Evolutionary conservation across 2,888 invertebrate species (phyloP).

Genomic region (Ectemnius continuus): DNA sequence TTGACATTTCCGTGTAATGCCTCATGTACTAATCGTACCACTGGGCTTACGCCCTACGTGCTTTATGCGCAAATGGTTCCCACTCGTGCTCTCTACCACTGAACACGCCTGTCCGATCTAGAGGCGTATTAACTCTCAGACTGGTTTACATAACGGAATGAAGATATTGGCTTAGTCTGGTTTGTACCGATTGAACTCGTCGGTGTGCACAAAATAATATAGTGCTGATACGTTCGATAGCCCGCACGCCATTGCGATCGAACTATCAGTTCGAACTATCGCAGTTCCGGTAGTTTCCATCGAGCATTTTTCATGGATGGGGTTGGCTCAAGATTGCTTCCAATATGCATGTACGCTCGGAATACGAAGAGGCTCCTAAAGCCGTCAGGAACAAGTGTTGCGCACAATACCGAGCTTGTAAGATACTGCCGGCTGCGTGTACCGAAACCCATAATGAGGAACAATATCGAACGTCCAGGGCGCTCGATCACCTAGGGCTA

Average conservation of each 20-base stretch:
- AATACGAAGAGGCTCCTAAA: slow-evolving; percentile 58
- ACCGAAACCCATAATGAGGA: slow-evolving; percentile 58
- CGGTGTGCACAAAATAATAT: no score
- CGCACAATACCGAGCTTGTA: slow-evolving; percentile 57
- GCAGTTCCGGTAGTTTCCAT: slow-evolving; percentile 35
- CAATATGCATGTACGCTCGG: slow-evolving; percentile 40
- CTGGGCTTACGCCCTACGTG: not conserved
- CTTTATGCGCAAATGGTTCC: no score
- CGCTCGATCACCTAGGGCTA: slow-evolving; percentile 46
- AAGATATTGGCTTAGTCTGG: slow-evolving; percentile 13
- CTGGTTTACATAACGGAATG: not conserved
- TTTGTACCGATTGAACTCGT: slow-evolving; percentile 9
- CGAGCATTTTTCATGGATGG: slow-evolving; percentile 43
- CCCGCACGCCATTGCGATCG: not conserved
- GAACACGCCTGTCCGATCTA: no score
- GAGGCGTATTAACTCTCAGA: not conserved
- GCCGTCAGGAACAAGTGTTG: slow-evolving; percentile 60
- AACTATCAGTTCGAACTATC: slow-evolving; percentile 18
- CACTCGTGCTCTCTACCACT: no score
- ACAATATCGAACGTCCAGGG: slow-evolving; percentile 52
- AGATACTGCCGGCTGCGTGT: slow-evolving; percentile 55
- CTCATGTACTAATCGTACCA: not conserved
- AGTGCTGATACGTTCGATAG: no score
- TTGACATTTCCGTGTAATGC: slow-evolving; percentile 19
- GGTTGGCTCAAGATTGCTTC: slow-evolving; percentile 27